Conservation (phyloP, 2,888 invertebrate species). For the Morpho achilles region DNA sequence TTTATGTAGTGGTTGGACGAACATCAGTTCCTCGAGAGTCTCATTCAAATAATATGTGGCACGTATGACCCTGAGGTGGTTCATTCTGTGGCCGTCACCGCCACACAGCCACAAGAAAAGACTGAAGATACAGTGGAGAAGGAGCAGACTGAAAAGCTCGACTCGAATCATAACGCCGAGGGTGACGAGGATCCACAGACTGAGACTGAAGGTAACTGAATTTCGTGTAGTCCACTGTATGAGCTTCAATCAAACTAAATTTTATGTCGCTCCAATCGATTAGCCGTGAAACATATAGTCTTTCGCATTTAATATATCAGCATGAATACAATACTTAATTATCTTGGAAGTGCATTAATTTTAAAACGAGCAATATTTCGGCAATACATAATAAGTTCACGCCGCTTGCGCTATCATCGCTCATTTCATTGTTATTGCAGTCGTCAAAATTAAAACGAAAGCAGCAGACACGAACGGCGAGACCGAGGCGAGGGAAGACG, state of each 20-base stretch:
- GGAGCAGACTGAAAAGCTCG: constrained; percentile 43
- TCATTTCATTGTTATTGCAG: neutral
- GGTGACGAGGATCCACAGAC: constrained; percentile 11
- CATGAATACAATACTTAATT: too few relatives aligned
- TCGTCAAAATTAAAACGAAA: neutral
- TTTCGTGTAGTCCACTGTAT: too few relatives aligned
- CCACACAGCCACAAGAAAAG: constrained; percentile 19
- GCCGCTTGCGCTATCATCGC: too few relatives aligned
- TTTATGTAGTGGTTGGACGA: constrained; percentile 91
- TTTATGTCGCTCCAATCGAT: too few relatives aligned
- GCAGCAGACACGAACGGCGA: constrained; percentile 3
- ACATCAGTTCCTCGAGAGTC: constrained; percentile 90
- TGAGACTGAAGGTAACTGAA: constrained; percentile 3
- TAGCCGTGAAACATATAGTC: neutral
- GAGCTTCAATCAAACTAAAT: too few relatives aligned
- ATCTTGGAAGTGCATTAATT: too few relatives aligned
- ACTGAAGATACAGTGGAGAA: constrained; percentile 39
- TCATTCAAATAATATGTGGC: constrained; percentile 81
- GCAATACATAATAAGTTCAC: too few relatives aligned
- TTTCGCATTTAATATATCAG: neutral
- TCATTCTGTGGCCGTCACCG: constrained; percentile 12
- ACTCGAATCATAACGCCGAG: constrained; percentile 32
- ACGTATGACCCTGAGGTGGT: constrained; percentile 53
- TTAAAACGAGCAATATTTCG: too few relatives aligned
- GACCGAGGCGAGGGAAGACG: neutral